A percentile compares a stretch with the other conserved stretches of the same genome.
Evolutionary conservation across 2,797 vertebrate genomes (phyloP).

Genomic region (Geotrypetes seraphini): DNA sequence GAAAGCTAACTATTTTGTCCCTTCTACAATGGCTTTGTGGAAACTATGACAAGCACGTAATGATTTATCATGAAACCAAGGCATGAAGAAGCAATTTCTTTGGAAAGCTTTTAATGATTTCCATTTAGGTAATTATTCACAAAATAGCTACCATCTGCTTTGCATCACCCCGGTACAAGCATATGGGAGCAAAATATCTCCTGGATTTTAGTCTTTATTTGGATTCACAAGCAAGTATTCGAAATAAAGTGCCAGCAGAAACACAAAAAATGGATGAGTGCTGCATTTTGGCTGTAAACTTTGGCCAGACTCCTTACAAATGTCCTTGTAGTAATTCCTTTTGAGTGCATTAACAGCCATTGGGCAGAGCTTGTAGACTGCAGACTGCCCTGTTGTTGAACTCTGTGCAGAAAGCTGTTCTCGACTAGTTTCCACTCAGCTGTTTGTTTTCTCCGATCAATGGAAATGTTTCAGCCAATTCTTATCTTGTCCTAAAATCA

Average conservation of each 20-base stretch:
- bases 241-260: conserved; percentile 24
- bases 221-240: conserved; percentile 27
- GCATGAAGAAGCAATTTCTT: conserved; percentile 19
- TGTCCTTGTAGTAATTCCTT: conserved; percentile 13
- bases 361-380: conserved; percentile 7
- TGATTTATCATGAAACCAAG: conserved; percentile 17
- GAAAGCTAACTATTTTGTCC: conserved; percentile 2
- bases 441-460: conserved; percentile 21
- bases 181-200: conserved; percentile 15
- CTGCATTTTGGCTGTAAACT: conserved; percentile 12
- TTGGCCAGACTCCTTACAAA: conserved; percentile 24
- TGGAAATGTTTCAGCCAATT: conserved; percentile 19
- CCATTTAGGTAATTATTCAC: conserved; percentile 22
- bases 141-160: conserved; percentile 24
- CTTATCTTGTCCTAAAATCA: conserved; percentile 5
- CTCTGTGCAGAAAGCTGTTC: conserved; percentile 12
- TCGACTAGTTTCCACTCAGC: conserved; percentile 17
- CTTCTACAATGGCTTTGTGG: conserved; percentile 7
- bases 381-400: conserved; percentile 14
- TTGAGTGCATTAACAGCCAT: conserved; percentile 9
- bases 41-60: conserved; percentile 15
- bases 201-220: conserved; percentile 23
- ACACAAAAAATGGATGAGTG: conserved; percentile 21
- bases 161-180: conserved; percentile 15
- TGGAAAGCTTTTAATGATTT: conserved; percentile 9